A percentile compares a stretch with the other conserved stretches of the same genome.
phyloP scores from a whole-genome alignment of 2,113 vertebrate genomes.

The Piprites chloris region DNA sequence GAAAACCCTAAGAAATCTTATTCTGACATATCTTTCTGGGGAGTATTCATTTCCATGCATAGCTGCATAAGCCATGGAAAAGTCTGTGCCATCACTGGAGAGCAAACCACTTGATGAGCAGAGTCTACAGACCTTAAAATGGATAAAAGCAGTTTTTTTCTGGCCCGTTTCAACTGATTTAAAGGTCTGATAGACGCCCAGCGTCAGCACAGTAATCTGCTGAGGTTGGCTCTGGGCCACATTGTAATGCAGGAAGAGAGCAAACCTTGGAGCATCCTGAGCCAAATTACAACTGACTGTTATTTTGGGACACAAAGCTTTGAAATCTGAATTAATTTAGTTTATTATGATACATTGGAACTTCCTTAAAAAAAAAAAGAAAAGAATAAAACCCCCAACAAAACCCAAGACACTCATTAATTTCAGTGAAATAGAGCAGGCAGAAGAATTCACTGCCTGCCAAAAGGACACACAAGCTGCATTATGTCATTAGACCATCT shows the following conservation, averaged over 20 bases:
- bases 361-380: not conserved
- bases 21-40: slow-evolving; percentile 14
- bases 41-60: not conserved
- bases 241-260: slow-evolving; percentile 10
- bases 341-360: not conserved
- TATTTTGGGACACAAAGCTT: slow-evolving; percentile 21
- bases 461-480: not conserved
- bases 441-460: not conserved
- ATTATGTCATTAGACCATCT: not conserved
- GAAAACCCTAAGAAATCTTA: not conserved
- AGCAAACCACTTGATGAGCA: not conserved
- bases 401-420: not conserved
- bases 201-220: not conserved
- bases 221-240: slow-evolving; percentile 26
- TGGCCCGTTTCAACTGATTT: slow-evolving; percentile 34
- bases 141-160: slow-evolving; percentile 46
- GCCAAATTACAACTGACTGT: slow-evolving; percentile 33
- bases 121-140: not conserved
- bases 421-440: not conserved
- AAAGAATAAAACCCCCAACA: not conserved
- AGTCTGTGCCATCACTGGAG: slow-evolving; percentile 27
- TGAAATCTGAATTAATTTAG: slow-evolving; percentile 45
- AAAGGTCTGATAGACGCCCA: slow-evolving; percentile 37
- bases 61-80: not conserved
- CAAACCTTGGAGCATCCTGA: not conserved